A percentile compares a stretch with the other conserved stretches of the same genome.
These are phyloP conservation scores for Heteromurus nitidus DNA, from an alignment of 2,888 invertebrate genomes.

Conservation along the genomic window DNA sequence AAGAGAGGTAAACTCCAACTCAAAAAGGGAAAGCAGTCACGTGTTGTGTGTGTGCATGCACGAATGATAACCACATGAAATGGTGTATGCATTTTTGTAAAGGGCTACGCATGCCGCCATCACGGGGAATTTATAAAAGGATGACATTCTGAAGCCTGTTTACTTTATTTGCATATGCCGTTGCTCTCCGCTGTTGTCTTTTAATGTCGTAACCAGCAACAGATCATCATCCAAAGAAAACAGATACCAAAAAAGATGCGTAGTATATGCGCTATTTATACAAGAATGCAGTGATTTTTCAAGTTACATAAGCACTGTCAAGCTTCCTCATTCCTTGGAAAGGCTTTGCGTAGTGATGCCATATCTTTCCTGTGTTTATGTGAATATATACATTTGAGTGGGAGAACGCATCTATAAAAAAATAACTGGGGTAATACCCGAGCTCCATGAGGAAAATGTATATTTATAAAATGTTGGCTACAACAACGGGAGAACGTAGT, in stretches of 20 bases:
- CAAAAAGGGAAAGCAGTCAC: too few relatives aligned
- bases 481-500: not conserved
- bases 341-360: not conserved
- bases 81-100: too few relatives aligned
- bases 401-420: constrained; percentile 6
- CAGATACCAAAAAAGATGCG: not conserved
- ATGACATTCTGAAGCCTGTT: too few relatives aligned
- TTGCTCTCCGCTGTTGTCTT: not conserved
- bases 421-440: too few relatives aligned
- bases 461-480: not conserved
- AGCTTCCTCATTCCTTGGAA: too few relatives aligned
- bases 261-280: not conserved
- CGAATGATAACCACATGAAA: too few relatives aligned
- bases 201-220: not conserved
- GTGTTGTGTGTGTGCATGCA: too few relatives aligned
- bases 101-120: constrained; percentile 7
- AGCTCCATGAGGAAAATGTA: not conserved
- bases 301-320: too few relatives aligned
- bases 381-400: too few relatives aligned
- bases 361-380: not conserved
- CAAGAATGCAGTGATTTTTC: constrained; percentile 2
- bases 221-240: too few relatives aligned
- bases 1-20: not conserved
- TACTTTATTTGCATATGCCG: not conserved
- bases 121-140: not conserved